phyloP scores from a whole-genome alignment of 2,113 vertebrate species.

The Scalopus aquaticus region DNA sequence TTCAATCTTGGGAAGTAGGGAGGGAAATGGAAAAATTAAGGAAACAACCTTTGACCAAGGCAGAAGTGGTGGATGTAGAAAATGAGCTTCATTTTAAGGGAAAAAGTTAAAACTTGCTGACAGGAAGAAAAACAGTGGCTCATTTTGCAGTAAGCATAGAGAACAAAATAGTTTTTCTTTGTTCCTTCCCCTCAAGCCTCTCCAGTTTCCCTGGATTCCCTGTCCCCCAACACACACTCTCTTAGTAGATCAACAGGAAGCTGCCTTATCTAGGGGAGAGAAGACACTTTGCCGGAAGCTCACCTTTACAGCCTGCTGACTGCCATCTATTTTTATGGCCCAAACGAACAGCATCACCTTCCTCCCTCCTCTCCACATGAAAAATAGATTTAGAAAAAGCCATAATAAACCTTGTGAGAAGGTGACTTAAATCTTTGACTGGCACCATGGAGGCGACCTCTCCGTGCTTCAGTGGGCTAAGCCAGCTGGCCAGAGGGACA shows the following conservation, averaged over 20 bases:
- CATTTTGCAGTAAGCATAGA: not conserved
- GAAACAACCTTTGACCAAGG: not conserved
- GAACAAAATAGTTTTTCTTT: constrained; percentile 39
- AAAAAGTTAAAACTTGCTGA: constrained; percentile 32
- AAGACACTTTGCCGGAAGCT: constrained; percentile 39
- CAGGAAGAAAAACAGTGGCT: not conserved
- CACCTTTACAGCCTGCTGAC: constrained; percentile 65
- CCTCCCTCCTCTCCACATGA: constrained; percentile 48
- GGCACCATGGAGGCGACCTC: constrained; percentile 69
- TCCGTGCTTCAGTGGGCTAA: constrained; percentile 74
- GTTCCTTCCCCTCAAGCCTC: not conserved
- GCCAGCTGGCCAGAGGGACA: constrained; percentile 79
- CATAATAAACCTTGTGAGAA: constrained; percentile 61
- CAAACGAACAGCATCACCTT: constrained; percentile 58
- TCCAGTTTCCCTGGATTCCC: not conserved
- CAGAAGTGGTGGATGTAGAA: not conserved
- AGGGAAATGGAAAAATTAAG: constrained; percentile 9
- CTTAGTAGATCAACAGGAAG: constrained; percentile 33
- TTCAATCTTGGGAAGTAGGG: not conserved
- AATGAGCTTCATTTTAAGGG: constrained; percentile 35
- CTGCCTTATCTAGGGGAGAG: constrained; percentile 25
- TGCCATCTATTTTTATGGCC: constrained; percentile 64
- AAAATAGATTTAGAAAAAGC: constrained; percentile 47
- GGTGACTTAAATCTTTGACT: constrained; percentile 78
- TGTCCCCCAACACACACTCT: not conserved